phyloP scores from a whole-genome alignment of 2,113 vertebrate species.

The Otus sunia region DNA sequence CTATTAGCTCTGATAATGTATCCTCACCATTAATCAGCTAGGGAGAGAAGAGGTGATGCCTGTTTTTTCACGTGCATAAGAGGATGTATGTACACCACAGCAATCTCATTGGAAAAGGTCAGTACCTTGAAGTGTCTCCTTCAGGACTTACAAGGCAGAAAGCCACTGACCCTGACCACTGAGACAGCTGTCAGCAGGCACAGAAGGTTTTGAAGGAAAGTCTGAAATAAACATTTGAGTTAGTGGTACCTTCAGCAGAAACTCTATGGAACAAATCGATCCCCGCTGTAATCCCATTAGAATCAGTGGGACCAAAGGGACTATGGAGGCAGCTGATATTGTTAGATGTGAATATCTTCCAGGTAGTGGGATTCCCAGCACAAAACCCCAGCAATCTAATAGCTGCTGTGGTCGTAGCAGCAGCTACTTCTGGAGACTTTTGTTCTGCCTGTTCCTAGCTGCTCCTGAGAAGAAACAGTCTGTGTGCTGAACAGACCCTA shows the following conservation, averaged over 20 bases:
- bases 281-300: not conserved
- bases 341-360: not conserved
- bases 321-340: not conserved
- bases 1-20: constrained; percentile 91
- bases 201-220: not conserved
- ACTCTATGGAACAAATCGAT: not conserved
- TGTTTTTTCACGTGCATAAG: not conserved
- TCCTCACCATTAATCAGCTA: constrained; percentile 80
- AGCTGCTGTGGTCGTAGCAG: not conserved
- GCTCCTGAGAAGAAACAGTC: not conserved
- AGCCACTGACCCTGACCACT: not conserved
- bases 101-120: not conserved
- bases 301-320: not conserved
- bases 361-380: not conserved
- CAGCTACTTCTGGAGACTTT: not conserved
- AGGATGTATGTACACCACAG: not conserved
- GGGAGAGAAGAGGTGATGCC: constrained; percentile 66
- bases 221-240: not conserved
- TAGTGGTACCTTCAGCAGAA: not conserved
- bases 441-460: not conserved
- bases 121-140: not conserved
- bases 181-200: not conserved
- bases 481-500: not conserved
- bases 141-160: not conserved
- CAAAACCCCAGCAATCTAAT: not conserved